Percentiles rank a stretch among this genome's conserved stretches.
Conservation (phyloP, 92 coral and sea anemone genomes). For the Galaxea fascicularis region DNA sequence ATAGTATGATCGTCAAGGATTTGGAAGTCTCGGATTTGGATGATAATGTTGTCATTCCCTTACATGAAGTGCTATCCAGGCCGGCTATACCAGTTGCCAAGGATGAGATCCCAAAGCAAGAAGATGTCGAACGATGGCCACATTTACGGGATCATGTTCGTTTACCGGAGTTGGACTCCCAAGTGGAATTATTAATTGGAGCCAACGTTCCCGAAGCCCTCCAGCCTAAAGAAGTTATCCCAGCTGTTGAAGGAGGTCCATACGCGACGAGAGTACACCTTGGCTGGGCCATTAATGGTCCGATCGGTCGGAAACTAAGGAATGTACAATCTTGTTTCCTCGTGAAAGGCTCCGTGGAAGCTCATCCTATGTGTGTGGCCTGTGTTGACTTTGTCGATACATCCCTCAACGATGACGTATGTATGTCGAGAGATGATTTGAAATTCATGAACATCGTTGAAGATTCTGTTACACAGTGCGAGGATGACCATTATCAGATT, state of each 20-base stretch:
- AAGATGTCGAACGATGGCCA: constrained; percentile 8
- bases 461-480: constrained; percentile 32
- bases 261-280: too few species aligned
- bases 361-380: too few species aligned
- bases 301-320: too few species aligned
- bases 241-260: too few species aligned
- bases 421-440: constrained; percentile 40
- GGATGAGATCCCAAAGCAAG: constrained; percentile 31
- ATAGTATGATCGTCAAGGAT: constrained; percentile 1
- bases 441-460: constrained; percentile 52
- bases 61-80: constrained; percentile 16
- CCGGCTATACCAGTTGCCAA: constrained; percentile 27
- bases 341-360: too few species aligned
- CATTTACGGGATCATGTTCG: not conserved
- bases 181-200: constrained; percentile 50
- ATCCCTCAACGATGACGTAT: constrained; percentile 19
- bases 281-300: too few species aligned
- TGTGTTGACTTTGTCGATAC: too few species aligned
- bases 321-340: too few species aligned
- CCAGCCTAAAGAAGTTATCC: constrained; percentile 48
- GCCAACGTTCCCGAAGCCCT: constrained; percentile 67
- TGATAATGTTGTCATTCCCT: constrained; percentile 1
- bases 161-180: not conserved
- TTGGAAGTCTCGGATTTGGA: constrained; percentile 19
- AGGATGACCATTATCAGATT: constrained; percentile 57